Base-by-base conservation (phyloP, 2,797 vertebrate species). In the Peromyscus eremicus region DNA sequence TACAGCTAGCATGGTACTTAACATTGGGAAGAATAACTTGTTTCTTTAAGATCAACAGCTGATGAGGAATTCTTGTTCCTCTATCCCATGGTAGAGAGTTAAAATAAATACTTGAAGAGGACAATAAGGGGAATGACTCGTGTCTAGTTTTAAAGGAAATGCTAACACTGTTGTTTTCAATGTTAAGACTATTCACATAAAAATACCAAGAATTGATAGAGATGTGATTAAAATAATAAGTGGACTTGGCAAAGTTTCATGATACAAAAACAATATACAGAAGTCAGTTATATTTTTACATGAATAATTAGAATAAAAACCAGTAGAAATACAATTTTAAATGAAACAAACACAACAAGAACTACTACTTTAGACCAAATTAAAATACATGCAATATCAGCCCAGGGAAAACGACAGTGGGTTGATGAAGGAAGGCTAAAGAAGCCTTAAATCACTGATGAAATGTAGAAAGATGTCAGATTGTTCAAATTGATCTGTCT, bases 141-240 rank as follows among this genome's bases (percentile, higher is more conserved):
- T 32, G 71, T 68, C 37, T 62, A 55, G 4, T 57, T 80, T 95
- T 49, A 88, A 90, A 75, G n/a, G 64, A 83, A 84, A 32, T 4
- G 27, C 23, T 89, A 52, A 95, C 46, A 95, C 25, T 91, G 0
- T 76, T 40, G 81, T 96, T 94, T 96, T 23, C 21, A 79, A 10
- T 79, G 2, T 0, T 88, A 49, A 49, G 49, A 12, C 49, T 49
- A 91, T 73, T 1, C 55, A 79, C 12, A n/a, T 57, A 55, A 91
- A 96, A 82, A 86, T 83, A 1, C 16, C 46, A 79, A 79, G 86
- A 79, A 21, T 9, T 91, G 52, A 7, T 64, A 64, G 83, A 88
- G 85, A 55, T 21, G 23, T 75, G 82, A 29, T 62, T 62, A 79
- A 83, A 75, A 70, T 91, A 60, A 29, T 86, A 90, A 57, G 6